Evolutionary conservation across 2,113 vertebrate species (phyloP).

Genomic region (Oryzias woworae): DNA sequence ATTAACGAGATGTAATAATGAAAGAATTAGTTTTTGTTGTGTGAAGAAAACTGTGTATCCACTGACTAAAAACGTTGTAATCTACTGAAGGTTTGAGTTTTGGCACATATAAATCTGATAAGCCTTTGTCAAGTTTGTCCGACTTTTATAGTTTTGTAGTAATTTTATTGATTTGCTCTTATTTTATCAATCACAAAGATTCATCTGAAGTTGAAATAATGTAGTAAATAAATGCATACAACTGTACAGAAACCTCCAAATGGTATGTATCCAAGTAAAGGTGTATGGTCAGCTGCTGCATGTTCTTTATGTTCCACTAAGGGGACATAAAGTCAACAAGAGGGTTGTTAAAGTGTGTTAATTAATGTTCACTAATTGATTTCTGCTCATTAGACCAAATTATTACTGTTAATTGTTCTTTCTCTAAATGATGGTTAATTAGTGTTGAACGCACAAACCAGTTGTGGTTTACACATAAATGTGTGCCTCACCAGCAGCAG

Average conservation of each 20-base stretch:
- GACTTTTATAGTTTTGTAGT: no score
- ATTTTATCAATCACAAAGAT: no score
- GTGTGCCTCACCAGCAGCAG: slow-evolving; percentile 54
- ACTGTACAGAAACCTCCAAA: neutral
- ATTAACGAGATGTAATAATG: no score
- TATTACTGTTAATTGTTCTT: slow-evolving; percentile 47
- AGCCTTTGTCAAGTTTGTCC: no score
- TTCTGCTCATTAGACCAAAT: slow-evolving; percentile 70
- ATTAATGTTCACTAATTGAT: slow-evolving; percentile 91
- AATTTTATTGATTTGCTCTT: no score
- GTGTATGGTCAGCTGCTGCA: slow-evolving; percentile 79
- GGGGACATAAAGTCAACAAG: slow-evolving; percentile 86
- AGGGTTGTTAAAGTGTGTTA: slow-evolving; percentile 86
- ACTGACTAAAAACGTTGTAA: no score
- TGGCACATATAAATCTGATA: no score
- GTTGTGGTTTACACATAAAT: slow-evolving; percentile 75
- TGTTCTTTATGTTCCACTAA: slow-evolving; percentile 79
- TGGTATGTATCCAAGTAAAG: slow-evolving; percentile 26
- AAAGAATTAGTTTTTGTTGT: no score
- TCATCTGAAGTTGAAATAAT: neutral
- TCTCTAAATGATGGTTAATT: slow-evolving; percentile 50
- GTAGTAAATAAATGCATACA: neutral
- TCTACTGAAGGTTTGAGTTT: no score
- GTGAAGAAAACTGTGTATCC: no score
- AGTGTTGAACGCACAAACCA: slow-evolving; percentile 46